Evolutionary conservation across 1,140 invertebrate species (phyloP).

Genomic region (Trichogramma pretiosum): DNA sequence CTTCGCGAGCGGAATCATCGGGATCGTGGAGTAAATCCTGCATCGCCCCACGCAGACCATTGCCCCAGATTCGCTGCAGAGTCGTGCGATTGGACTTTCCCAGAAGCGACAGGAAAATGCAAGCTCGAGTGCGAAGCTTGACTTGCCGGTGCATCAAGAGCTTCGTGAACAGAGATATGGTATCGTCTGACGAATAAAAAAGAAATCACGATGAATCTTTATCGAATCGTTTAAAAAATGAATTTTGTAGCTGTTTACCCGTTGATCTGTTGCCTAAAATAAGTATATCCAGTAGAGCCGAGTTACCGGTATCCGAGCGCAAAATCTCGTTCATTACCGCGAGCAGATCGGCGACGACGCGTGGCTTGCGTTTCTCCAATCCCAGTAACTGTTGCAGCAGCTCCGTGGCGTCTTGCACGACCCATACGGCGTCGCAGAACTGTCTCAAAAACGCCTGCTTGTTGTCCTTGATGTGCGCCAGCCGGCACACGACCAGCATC

Average conservation of each 20-base stretch:
- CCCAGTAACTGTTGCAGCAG: conserved; percentile 39
- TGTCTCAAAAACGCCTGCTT: conserved; percentile 64
- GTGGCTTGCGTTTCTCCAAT: conserved; percentile 52
- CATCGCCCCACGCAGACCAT: conserved; percentile 41
- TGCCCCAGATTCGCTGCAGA: conserved; percentile 57
- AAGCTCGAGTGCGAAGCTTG: conserved; percentile 53
- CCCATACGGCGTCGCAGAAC: conserved; percentile 66
- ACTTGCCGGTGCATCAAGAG: conserved; percentile 44
- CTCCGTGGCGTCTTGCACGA: conserved; percentile 46
- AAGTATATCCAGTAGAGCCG: conserved; percentile 63
- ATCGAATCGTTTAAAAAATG: background rate
- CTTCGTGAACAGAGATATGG: conserved; percentile 7
- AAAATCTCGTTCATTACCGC: conserved; percentile 67
- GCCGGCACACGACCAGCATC: conserved; percentile 59
- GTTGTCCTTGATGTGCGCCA: conserved; percentile 56
- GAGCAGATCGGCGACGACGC: conserved; percentile 56
- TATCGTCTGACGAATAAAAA: conserved; percentile 41
- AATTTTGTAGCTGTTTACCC: conserved; percentile 13
- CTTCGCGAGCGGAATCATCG: conserved; percentile 44
- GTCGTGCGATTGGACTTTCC: conserved; percentile 56
- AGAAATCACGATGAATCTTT: background rate
- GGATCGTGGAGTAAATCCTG: conserved; percentile 37
- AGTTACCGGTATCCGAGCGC: conserved; percentile 62
- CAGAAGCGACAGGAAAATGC: conserved; percentile 57
- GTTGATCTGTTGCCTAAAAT: conserved; percentile 33